Percentiles rank a stretch among this genome's conserved stretches.
These are phyloP conservation scores for Spialia ferax DNA, from an alignment of 2,888 invertebrate species.

Conservation along the genomic window DNA sequence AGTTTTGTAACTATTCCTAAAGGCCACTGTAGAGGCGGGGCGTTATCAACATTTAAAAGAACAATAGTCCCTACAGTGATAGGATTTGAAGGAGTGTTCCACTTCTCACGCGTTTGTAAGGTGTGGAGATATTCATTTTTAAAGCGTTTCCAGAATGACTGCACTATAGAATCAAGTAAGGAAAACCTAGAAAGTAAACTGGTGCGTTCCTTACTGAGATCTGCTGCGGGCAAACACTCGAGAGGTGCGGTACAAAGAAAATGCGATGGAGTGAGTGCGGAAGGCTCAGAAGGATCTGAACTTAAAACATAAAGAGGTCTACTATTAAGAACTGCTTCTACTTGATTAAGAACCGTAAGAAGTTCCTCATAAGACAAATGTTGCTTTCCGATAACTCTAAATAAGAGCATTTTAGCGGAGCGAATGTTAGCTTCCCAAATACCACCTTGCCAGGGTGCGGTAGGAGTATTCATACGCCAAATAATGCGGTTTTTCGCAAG, in stretches of 20 bases:
- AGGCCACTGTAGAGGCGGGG: conserved; percentile 18
- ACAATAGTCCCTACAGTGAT: conserved; percentile 21
- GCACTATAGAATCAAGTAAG: neutral
- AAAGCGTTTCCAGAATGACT: conserved; percentile 7
- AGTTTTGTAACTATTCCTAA: conserved; percentile 10
- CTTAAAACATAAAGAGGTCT: conserved; percentile 8
- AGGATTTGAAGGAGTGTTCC: neutral
- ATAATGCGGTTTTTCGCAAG: conserved; percentile 3
- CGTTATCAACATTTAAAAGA: conserved; percentile 4
- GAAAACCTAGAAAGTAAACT: neutral
- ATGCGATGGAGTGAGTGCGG: conserved; percentile 19
- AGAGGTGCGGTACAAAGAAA: conserved; percentile 8
- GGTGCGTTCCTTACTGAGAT: neutral
- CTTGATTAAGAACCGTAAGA: conserved; percentile 1
- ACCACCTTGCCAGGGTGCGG: conserved; percentile 26
- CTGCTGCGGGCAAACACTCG: conserved; percentile 3
- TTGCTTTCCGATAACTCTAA: conserved; percentile 15
- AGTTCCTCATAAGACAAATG: conserved; percentile 4
- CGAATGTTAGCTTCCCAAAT: conserved; percentile 31
- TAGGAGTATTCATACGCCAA: conserved; percentile 16
- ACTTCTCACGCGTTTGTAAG: conserved; percentile 16
- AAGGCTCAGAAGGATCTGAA: conserved; percentile 21
- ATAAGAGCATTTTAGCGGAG: conserved; percentile 26
- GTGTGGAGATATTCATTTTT: conserved; percentile 18
- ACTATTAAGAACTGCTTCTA: conserved; percentile 13